Evolutionary conservation across 2,113 vertebrate species (phyloP).

Genomic region (Leptocoma aspasia): DNA sequence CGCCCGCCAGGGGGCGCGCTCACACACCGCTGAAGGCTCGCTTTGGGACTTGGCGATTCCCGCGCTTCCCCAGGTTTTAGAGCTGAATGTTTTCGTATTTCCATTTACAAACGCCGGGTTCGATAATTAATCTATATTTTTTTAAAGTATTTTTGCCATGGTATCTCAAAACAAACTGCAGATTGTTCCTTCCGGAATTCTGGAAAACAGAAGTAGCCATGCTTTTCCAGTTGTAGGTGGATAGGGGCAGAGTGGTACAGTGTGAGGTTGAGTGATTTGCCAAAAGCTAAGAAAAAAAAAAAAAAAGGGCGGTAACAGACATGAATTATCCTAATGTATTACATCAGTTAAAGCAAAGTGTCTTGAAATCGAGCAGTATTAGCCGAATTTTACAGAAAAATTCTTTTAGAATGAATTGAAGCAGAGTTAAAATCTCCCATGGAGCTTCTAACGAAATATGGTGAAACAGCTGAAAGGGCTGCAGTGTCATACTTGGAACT

Average conservation of each 20-base stretch:
- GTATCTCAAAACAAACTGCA: background rate
- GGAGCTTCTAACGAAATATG: background rate
- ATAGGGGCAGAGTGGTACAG: background rate
- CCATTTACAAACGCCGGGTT: background rate
- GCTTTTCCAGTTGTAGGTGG: background rate
- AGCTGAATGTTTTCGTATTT: background rate
- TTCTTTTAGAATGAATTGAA: background rate
- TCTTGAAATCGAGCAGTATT: background rate
- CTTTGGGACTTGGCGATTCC: accelerated
- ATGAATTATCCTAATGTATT: background rate
- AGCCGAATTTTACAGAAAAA: background rate
- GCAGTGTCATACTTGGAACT: background rate
- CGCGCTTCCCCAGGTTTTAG: accelerated
- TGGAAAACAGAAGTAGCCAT: background rate
- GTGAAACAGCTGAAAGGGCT: constrained; percentile 18
- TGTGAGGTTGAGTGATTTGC: background rate
- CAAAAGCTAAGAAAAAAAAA: background rate
- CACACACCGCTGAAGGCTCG: accelerated
- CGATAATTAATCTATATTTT: background rate
- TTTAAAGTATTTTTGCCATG: background rate
- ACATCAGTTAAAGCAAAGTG: background rate
- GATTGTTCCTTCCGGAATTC: background rate
- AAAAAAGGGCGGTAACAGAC: background rate
- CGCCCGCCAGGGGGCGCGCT: background rate
- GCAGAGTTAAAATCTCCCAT: background rate